Conservation (phyloP, 2,113 vertebrate species). For the Vulpes lagopus region DNA sequence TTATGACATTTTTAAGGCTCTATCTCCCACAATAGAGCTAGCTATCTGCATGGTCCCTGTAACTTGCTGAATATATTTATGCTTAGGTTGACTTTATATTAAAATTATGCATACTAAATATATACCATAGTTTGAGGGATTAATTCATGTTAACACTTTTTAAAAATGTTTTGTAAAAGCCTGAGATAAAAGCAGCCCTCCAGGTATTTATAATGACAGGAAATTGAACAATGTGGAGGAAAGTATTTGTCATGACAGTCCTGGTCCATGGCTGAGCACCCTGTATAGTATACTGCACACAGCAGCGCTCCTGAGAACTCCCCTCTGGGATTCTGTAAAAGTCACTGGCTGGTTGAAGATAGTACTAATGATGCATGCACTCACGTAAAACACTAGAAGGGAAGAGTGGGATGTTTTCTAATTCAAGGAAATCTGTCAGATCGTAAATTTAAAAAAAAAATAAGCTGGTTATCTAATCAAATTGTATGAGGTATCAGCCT, state of each 20-base stretch:
- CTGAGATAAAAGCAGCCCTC: not conserved
- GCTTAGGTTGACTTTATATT: not conserved
- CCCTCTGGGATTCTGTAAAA: not conserved
- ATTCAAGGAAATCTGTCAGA: not conserved
- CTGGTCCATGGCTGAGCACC: not conserved
- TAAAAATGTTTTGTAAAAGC: not conserved
- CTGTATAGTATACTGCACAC: accelerated
- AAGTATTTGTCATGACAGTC: not conserved
- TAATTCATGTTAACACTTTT: not conserved
- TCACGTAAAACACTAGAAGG: not conserved
- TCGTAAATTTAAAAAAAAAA: not conserved
- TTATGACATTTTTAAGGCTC: not conserved
- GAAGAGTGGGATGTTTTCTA: not conserved
- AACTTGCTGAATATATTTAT: not conserved
- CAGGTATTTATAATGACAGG: not conserved
- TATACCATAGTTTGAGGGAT: not conserved
- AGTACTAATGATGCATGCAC: not conserved
- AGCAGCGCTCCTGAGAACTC: not conserved
- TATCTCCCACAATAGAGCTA: not conserved
- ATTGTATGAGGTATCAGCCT: not conserved
- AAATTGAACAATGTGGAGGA: not conserved
- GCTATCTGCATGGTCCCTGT: not conserved
- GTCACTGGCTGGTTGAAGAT: not conserved
- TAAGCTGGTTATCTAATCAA: not conserved
- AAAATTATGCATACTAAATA: not conserved